Percentiles rank a stretch among this genome's conserved stretches.
Evolutionary conservation across 2,888 invertebrate species (phyloP).

Genomic region (Cephus pygmeus): DNA sequence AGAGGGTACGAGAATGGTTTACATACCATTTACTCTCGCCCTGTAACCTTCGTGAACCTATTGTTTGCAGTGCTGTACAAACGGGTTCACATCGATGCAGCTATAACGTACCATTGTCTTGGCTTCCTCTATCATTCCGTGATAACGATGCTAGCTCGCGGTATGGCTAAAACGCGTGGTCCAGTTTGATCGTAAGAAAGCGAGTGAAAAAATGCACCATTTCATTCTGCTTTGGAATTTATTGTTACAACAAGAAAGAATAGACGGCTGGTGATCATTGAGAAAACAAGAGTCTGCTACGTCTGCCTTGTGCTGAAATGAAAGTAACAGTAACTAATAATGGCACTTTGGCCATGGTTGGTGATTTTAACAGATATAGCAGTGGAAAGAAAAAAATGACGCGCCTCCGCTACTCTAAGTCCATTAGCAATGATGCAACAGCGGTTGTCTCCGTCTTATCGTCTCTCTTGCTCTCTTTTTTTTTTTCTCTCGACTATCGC

Average conservation of each 20-base stretch:
- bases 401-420: background rate
- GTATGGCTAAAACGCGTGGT: background rate
- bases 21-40: constrained; percentile 66
- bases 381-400: background rate
- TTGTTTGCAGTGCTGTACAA: constrained; percentile 64
- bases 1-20: constrained; percentile 55
- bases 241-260: background rate
- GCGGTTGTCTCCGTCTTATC: background rate
- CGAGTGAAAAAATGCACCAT: background rate
- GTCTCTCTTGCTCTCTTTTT: background rate
- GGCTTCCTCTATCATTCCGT: background rate
- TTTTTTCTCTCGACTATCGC: background rate
- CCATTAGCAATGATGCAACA: background rate
- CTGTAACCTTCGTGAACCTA: constrained; percentile 42
- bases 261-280: background rate
- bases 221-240: background rate
- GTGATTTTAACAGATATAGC: background rate
- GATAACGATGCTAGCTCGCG: background rate
- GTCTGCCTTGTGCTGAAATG: background rate
- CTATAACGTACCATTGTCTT: constrained; percentile 30
- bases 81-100: constrained; percentile 51
- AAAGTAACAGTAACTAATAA: background rate
- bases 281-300: background rate
- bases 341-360: background rate
- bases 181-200: background rate